A percentile compares a stretch with the other conserved stretches of the same genome.
Conservation (phyloP, 2,113 vertebrate genomes). For the Electrona antarctica region DNA sequence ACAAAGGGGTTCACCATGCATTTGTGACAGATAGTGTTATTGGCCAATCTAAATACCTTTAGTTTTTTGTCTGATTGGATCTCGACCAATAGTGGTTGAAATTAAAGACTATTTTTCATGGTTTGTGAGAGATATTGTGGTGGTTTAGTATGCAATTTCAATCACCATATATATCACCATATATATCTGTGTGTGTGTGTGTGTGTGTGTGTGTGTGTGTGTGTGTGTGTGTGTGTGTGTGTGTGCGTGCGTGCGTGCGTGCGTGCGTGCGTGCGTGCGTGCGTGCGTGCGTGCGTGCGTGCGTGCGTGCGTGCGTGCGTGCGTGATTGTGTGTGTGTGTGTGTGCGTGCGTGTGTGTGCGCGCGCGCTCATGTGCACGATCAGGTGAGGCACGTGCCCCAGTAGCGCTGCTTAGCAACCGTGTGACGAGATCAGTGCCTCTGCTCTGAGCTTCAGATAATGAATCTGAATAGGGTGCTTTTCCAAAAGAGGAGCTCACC, state of each 20-base stretch:
- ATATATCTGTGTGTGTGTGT: conserved; percentile 2
- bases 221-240: conserved; percentile 11
- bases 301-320: background rate
- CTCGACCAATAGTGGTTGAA: background rate
- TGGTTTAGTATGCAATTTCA: too few species aligned
- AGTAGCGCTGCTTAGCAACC: conserved; percentile 75
- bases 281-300: conserved; percentile 2
- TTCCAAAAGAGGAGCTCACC: conserved; percentile 49
- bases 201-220: background rate
- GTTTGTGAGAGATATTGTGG: background rate
- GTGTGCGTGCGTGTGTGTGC: conserved; percentile 20
- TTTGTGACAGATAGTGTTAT: background rate
- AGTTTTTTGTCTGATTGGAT: background rate
- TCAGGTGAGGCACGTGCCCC: conserved; percentile 62
- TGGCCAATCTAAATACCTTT: background rate
- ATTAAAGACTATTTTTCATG: background rate
- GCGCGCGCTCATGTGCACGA: background rate
- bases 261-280: conserved; percentile 8
- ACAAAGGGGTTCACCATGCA: background rate
- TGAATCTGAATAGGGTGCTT: conserved; percentile 60
- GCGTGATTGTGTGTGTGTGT: conserved; percentile 10
- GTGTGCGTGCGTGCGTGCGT: too few species aligned
- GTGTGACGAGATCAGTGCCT: conserved; percentile 47
- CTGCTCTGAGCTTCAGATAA: conserved; percentile 64
- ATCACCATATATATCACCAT: background rate